phyloP scores from a whole-genome alignment of 2,888 invertebrate species.

The Campoplex capitator region DNA sequence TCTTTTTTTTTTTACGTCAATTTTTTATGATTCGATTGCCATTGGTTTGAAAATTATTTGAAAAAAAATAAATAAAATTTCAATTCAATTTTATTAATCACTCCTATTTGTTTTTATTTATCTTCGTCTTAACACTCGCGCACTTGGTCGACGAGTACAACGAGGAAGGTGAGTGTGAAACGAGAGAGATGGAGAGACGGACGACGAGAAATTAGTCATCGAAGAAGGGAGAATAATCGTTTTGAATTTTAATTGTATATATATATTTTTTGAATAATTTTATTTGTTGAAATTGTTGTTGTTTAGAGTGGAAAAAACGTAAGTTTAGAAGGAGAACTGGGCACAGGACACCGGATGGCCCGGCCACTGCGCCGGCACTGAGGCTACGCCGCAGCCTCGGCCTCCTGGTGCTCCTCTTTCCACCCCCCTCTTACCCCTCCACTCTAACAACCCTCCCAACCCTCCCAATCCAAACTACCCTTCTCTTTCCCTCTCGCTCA shows the following conservation, averaged over 20 bases:
- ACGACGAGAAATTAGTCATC: background rate
- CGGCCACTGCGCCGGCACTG: slow-evolving; percentile 85
- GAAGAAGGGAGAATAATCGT: no score
- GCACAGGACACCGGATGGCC: slow-evolving; percentile 83
- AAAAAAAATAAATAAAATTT: background rate
- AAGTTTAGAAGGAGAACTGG: slow-evolving; percentile 67
- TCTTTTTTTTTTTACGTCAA: background rate
- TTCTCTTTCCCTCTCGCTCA: slow-evolving; percentile 17
- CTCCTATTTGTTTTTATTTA: background rate
- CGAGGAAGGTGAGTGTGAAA: background rate
- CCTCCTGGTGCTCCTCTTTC: slow-evolving; percentile 79
- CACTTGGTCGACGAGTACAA: background rate
- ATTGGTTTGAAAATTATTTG: background rate
- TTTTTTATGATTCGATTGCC: background rate
- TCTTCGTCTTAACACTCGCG: background rate
- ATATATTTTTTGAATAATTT: background rate
- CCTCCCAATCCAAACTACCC: slow-evolving; percentile 9
- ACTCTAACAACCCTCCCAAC: slow-evolving; percentile 42
- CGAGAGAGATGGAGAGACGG: background rate
- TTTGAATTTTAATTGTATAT: background rate
- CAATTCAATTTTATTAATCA: background rate
- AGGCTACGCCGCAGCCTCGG: slow-evolving; percentile 84
- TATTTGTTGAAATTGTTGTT: background rate
- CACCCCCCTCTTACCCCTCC: slow-evolving; percentile 43
- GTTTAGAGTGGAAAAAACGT: slow-evolving; percentile 54